These are phyloP conservation scores for Chelon labrosus DNA, from an alignment of 2,797 vertebrate species.

Conservation along the genomic window DNA sequence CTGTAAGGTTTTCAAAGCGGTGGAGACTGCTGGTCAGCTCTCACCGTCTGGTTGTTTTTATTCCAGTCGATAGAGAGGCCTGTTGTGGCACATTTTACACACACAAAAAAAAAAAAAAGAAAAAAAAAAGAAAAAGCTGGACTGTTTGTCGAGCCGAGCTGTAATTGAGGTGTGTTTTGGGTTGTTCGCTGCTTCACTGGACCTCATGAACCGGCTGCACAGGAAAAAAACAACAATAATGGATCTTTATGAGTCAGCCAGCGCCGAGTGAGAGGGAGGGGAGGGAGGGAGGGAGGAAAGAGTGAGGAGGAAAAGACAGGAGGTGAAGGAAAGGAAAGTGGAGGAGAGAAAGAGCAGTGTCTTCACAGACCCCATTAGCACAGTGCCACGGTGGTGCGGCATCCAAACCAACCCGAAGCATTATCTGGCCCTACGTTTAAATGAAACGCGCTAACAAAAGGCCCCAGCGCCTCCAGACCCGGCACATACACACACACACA, in stretches of 20 bases:
- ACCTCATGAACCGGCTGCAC: slow-evolving; percentile 73
- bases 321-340: slow-evolving; percentile 43
- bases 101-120: slow-evolving; percentile 11
- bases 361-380: slow-evolving; percentile 84
- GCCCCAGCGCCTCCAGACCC: slow-evolving; percentile 74
- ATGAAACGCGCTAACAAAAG: slow-evolving; percentile 82
- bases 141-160: slow-evolving; percentile 69
- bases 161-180: slow-evolving; percentile 80
- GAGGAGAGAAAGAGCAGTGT: slow-evolving; percentile 59
- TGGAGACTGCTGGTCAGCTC: slow-evolving; percentile 63
- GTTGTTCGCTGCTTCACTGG: slow-evolving; percentile 73
- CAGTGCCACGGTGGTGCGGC: slow-evolving; percentile 78
- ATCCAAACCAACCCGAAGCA: slow-evolving; percentile 79
- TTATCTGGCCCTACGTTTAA: slow-evolving; percentile 81
- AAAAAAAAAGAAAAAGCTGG: slow-evolving; percentile 27
- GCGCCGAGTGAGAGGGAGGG: slow-evolving; percentile 19
- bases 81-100: slow-evolving; percentile 70
- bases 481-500: slow-evolving; percentile 43
- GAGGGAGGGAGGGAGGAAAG: slow-evolving; percentile 1
- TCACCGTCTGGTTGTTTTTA: slow-evolving; percentile 70
- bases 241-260: slow-evolving; percentile 78
- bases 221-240: slow-evolving; percentile 72
- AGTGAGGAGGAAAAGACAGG: slow-evolving; percentile 29
- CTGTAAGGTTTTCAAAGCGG: slow-evolving; percentile 55
- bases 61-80: slow-evolving; percentile 72